These are phyloP conservation scores for Branchellion lobata DNA, from an alignment of 2,888 invertebrate species.

Conservation along the genomic window DNA sequence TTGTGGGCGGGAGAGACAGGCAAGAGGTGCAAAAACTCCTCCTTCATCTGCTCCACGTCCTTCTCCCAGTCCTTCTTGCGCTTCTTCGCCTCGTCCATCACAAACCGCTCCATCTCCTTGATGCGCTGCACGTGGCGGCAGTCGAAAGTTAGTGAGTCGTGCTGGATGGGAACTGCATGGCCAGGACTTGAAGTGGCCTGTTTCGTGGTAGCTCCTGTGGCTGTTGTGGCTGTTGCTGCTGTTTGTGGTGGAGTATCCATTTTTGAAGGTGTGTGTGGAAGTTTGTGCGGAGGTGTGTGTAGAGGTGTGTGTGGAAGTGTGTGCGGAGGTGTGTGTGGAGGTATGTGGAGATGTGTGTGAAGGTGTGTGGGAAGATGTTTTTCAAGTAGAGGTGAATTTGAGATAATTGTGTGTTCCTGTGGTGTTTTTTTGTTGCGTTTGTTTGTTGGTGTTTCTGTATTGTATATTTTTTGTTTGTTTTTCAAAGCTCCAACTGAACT, in stretches of 20 bases:
- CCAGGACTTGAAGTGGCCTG: conserved; percentile 73
- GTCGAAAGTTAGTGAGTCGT: conserved; percentile 41
- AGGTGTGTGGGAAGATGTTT: too few species aligned
- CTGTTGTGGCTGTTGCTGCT: conserved; percentile 96
- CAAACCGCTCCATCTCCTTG: conserved; percentile 36
- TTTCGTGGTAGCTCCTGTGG: conserved; percentile 97
- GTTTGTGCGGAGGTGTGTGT: too few species aligned
- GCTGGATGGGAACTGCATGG: conserved; percentile 34
- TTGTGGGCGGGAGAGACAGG: conserved; percentile 48
- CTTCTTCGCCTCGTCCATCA: conserved; percentile 25
- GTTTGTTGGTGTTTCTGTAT: too few species aligned
- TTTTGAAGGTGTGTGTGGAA: conserved; percentile 95
- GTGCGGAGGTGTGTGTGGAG: too few species aligned
- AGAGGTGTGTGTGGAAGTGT: too few species aligned
- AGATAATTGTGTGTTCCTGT: too few species aligned
- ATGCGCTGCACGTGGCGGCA: conserved; percentile 30
- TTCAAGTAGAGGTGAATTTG: too few species aligned
- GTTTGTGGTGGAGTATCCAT: conserved; percentile 87
- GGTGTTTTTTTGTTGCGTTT: too few species aligned
- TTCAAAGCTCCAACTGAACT: too few species aligned
- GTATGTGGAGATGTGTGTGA: too few species aligned
- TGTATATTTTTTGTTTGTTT: too few species aligned
- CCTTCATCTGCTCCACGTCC: conserved; percentile 51
- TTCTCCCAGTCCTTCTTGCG: conserved; percentile 42
- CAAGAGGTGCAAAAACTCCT: conserved; percentile 52